phyloP scores from a whole-genome alignment of 2,888 invertebrate genomes.

The Nebria salina region DNA sequence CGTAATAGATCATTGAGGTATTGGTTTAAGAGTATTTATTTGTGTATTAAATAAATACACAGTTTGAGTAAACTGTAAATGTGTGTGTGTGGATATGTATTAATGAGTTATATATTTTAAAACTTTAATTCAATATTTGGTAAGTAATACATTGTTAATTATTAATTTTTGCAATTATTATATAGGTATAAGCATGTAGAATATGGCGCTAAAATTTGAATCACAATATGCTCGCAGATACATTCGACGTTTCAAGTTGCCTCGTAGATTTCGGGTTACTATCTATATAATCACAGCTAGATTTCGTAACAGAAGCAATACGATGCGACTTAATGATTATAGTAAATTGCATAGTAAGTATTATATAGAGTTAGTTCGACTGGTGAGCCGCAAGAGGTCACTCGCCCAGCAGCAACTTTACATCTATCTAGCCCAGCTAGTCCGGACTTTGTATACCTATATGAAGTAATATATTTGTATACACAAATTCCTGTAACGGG shows the following conservation, averaged over 20 bases:
- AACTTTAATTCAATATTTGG: no score
- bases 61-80: no score
- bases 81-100: no score
- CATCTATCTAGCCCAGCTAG: background rate
- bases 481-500: constrained; percentile 40
- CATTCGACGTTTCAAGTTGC: background rate
- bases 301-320: constrained; percentile 44
- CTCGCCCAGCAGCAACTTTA: constrained; percentile 12
- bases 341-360: constrained; percentile 41
- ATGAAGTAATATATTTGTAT: constrained; percentile 42
- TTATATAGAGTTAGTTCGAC: constrained; percentile 10
- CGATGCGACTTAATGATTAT: constrained; percentile 41
- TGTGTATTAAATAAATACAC: background rate
- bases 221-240: background rate
- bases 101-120: no score
- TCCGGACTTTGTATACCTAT: background rate
- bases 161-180: no score
- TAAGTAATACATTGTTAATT: no score
- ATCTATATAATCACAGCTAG: constrained; percentile 39
- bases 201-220: background rate
- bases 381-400: constrained; percentile 25
- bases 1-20: background rate
- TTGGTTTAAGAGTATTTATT: background rate
- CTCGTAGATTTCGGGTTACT: constrained; percentile 24
- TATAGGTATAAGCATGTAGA: no score